Evolutionary conservation across 2,797 vertebrate species (phyloP).

Genomic region (Zonotrichia albicollis): DNA sequence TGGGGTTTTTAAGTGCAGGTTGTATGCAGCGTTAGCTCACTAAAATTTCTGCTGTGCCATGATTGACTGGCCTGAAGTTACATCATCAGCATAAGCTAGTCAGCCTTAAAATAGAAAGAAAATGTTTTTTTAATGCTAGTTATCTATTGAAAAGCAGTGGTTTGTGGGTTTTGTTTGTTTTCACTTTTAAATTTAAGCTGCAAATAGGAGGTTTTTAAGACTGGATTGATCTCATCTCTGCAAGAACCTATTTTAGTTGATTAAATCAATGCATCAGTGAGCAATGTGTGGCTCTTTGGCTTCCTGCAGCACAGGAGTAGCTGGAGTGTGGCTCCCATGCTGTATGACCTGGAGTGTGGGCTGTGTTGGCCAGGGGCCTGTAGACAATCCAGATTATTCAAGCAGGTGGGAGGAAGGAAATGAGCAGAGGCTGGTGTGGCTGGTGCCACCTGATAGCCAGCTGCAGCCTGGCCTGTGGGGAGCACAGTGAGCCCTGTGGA

Average conservation of each 20-base stretch:
- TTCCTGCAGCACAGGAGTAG: neutral
- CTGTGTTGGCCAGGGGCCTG: neutral
- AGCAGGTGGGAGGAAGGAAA: slow-evolving; percentile 5
- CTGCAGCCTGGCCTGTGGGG: neutral
- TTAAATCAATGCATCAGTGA: neutral
- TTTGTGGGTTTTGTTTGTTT: neutral
- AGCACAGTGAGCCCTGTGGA: neutral
- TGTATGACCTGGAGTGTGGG: neutral
- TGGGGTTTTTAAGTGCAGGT: slow-evolving; percentile 59
- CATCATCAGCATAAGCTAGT: neutral
- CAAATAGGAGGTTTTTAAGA: neutral
- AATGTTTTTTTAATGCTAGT: neutral
- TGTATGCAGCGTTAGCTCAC: slow-evolving; percentile 27
- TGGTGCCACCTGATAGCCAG: neutral
- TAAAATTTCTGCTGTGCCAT: slow-evolving; percentile 5
- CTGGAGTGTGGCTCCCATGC: neutral
- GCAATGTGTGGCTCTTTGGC: neutral
- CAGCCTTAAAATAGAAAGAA: slow-evolving; percentile 12
- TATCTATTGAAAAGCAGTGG: neutral
- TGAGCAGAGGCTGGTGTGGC: neutral
- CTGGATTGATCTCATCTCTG: neutral
- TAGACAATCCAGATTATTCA: neutral
- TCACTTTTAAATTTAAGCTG: neutral
- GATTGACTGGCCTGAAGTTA: slow-evolving; percentile 26
- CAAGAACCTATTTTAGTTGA: neutral